Conservation (phyloP, 2,888 invertebrate genomes). For the Nowickia ferox region DNA sequence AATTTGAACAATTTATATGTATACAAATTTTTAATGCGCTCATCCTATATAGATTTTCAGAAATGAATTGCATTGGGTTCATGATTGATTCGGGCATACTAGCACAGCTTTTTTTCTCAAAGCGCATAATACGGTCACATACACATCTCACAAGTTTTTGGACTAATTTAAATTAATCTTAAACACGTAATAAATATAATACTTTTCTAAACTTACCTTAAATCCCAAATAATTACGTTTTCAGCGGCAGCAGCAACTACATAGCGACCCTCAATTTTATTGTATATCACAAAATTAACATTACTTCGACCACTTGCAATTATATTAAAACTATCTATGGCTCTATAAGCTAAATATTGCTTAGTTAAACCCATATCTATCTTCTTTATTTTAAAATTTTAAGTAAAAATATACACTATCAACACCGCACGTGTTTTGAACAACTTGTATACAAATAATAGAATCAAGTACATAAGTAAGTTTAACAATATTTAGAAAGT, state of each 20-base stretch:
- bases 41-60: too few species aligned
- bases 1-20: too few species aligned
- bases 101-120: too few species aligned
- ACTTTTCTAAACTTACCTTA: conserved; percentile 86
- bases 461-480: neutral
- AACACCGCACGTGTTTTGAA: conserved; percentile 68
- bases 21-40: too few species aligned
- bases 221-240: conserved; percentile 97
- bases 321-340: conserved; percentile 93
- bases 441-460: conserved; percentile 52
- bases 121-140: too few species aligned
- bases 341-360: conserved; percentile 95
- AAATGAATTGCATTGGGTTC: too few species aligned
- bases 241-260: conserved; percentile 97
- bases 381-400: conserved; percentile 44
- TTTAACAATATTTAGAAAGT: conserved; percentile 39
- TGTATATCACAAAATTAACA: conserved; percentile 89
- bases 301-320: conserved; percentile 92
- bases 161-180: neutral
- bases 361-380: conserved; percentile 93
- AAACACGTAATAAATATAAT: neutral
- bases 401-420: neutral
- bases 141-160: too few species aligned
- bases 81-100: too few species aligned
- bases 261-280: conserved; percentile 91